These are phyloP conservation scores for Melopsittacus undulatus DNA, from an alignment of 2,797 vertebrate species.

Conservation along the genomic window DNA sequence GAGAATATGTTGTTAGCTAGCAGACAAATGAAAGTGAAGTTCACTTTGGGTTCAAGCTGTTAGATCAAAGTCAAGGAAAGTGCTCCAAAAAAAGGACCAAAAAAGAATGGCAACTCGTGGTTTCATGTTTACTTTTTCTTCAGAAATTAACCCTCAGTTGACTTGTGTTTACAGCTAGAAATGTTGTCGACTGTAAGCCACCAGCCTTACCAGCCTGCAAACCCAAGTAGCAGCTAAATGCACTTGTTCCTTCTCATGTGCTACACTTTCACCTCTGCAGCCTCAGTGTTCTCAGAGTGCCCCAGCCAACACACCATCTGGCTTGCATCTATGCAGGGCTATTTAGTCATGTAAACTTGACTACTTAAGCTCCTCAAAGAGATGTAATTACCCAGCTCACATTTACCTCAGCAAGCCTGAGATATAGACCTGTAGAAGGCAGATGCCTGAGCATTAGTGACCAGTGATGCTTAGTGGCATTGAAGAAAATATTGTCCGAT, in stretches of 20 bases:
- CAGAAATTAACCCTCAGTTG: not conserved
- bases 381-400: not conserved
- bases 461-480: not conserved
- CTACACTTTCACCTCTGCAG: not conserved
- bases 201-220: not conserved
- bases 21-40: not conserved
- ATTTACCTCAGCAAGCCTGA: not conserved
- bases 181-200: fast-evolving
- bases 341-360: not conserved
- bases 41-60: not conserved
- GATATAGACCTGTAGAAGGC: not conserved
- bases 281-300: fast-evolving
- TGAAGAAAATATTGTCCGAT: not conserved
- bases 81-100: not conserved
- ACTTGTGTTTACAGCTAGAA: not conserved
- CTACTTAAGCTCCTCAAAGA: not conserved
- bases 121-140: not conserved
- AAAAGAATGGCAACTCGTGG: not conserved
- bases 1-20: not conserved
- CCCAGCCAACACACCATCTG: not conserved
- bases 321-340: not conserved
- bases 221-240: not conserved
- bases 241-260: fast-evolving
- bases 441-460: not conserved
- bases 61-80: not conserved